Percentiles rank a stretch among this genome's conserved stretches.
Conservation (phyloP, 2,888 invertebrate species). For the Pediacus dermestoides region DNA sequence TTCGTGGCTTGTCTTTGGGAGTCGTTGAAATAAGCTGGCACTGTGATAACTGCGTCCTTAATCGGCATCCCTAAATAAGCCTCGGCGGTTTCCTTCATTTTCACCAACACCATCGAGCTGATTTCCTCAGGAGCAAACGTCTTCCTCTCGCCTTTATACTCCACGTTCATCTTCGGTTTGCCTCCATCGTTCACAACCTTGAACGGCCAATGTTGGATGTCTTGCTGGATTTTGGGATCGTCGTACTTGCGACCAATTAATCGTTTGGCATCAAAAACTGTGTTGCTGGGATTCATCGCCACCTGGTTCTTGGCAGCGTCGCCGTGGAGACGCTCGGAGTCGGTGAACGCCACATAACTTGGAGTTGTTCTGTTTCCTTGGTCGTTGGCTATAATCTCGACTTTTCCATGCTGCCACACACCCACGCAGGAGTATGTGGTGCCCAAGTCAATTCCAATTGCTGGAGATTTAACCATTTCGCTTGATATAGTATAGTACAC, state of each 20-base stretch:
- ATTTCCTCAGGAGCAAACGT: slow-evolving; percentile 66
- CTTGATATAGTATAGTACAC: no score
- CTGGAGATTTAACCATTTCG: slow-evolving; percentile 51
- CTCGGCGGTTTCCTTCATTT: slow-evolving; percentile 29
- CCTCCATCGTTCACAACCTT: slow-evolving; percentile 58
- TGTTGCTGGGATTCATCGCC: slow-evolving; percentile 70
- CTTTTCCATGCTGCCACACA: slow-evolving; percentile 77
- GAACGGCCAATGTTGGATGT: slow-evolving; percentile 79
- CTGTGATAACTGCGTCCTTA: slow-evolving; percentile 48
- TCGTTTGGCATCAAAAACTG: slow-evolving; percentile 64
- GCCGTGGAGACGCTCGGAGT: slow-evolving; percentile 65
- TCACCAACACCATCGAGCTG: slow-evolving; percentile 62
- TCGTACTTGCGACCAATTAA: slow-evolving; percentile 71
- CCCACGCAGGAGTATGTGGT: slow-evolving; percentile 86
- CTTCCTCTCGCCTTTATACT: slow-evolving; percentile 62
- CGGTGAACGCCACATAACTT: slow-evolving; percentile 71
- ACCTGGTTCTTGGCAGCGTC: slow-evolving; percentile 71
- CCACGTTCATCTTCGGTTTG: slow-evolving; percentile 62
- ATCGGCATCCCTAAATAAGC: slow-evolving; percentile 53
- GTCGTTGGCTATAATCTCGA: slow-evolving; percentile 83
- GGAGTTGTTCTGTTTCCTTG: slow-evolving; percentile 80
- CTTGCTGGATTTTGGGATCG: slow-evolving; percentile 66
- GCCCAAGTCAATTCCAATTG: slow-evolving; percentile 79
- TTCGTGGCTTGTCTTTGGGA: slow-evolving; percentile 53
- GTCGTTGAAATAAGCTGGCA: slow-evolving; percentile 45